These are phyloP conservation scores for Myrmophylax atrothorax DNA, from an alignment of 2,113 vertebrate species.

Conservation along the genomic window DNA sequence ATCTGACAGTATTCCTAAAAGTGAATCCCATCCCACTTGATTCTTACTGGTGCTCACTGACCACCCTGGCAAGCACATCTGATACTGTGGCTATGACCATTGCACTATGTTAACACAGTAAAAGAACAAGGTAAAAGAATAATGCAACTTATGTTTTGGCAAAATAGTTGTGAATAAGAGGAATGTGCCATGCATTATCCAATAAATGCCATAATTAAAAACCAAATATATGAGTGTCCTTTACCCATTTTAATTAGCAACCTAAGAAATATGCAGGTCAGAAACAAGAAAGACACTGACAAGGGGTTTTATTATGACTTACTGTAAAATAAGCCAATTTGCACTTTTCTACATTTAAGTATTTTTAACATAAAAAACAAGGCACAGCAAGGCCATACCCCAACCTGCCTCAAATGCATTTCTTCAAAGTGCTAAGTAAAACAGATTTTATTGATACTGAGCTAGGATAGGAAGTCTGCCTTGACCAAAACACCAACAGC, in stretches of 20 bases:
- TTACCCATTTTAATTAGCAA: conserved; percentile 11
- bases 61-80: not conserved
- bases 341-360: not conserved
- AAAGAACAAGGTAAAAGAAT: not conserved
- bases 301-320: not conserved
- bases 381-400: not conserved
- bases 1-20: not conserved
- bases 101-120: not conserved
- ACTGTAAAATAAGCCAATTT: conserved; percentile 7
- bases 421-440: not conserved
- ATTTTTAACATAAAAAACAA: not conserved
- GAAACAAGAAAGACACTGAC: not conserved
- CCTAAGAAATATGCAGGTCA: not conserved
- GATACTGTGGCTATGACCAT: not conserved
- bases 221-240: not conserved
- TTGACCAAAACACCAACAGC: not conserved
- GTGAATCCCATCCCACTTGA: not conserved
- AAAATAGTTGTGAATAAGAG: not conserved
- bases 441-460: not conserved
- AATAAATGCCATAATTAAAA: not conserved
- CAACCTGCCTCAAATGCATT: not conserved
- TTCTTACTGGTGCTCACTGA: not conserved
- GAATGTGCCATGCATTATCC: not conserved
- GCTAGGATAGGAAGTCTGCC: not conserved
- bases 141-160: not conserved